Base-by-base conservation (phyloP, 2,797 vertebrate species). In the Arctocebus calabarensis region DNA sequence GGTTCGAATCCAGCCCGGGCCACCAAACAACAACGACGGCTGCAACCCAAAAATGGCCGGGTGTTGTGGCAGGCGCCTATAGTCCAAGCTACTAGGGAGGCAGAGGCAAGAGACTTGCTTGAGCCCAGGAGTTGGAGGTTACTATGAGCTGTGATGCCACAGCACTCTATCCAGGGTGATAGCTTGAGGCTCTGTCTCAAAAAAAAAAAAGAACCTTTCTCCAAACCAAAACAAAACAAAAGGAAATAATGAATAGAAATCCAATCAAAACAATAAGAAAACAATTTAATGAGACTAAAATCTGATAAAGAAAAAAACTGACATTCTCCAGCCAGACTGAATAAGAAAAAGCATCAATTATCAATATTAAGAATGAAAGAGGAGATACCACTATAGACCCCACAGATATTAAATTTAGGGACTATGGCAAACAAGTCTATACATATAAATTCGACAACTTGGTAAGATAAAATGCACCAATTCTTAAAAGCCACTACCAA, bases 231-330 rank as follows among this genome's bases (percentile, higher is more conserved):
- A 52, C 3, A 52, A 52, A 45, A 45, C 1, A 48, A 48, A 48
- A 48, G 12, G 45, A 45, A 45, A 45, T 45, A 45, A 45, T 45
- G 45, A 45, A 45, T 10, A 91, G n/a, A 86, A 71, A 90, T 17
- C 25, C 10, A 43, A 40, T 61, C 29, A 45, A 77, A 45, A 62
- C 20, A 81, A n/a, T 12, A 3, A 25, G 4, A 8, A 29, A 73
- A n/a, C 71, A 88, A 59, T 48, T 64, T 9, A 82, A 83, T n/a
- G 71, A 93, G 83, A 84, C 25, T 7, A 91, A 95, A 94, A 78
- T 66, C n/a, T 75, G 34, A 11, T 83, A 40, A 77, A 81, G 29
- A 45, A 70, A 78, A 78, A 75, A 74, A 75, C 5, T 70, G 66
- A 68, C 66, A 91, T 88, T 82, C 59, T 81, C 73, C 55, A 70